phyloP scores from a whole-genome alignment of 2,113 vertebrate species.

The Eubucco bourcierii region DNA sequence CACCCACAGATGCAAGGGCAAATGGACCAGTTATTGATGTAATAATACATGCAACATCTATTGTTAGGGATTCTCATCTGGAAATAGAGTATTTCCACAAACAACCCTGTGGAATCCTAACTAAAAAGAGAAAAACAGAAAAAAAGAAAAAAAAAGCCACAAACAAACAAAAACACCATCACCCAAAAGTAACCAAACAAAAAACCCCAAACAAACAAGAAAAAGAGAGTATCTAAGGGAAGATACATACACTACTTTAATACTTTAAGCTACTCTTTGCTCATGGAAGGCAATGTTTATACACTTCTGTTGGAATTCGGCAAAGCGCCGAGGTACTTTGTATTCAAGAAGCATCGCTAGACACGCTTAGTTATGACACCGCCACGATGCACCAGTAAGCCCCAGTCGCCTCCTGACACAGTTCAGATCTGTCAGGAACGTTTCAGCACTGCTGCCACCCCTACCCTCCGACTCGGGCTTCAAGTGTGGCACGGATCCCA shows the following conservation, averaged over 20 bases:
- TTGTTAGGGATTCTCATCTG: background rate
- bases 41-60: rapidly evolving
- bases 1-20: background rate
- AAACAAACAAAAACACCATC: rapidly evolving
- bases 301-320: rapidly evolving
- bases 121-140: background rate
- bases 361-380: background rate
- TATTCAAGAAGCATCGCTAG: rapidly evolving
- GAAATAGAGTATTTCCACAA: rapidly evolving
- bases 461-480: background rate
- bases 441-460: background rate
- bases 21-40: rapidly evolving
- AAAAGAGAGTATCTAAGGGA: too few species aligned
- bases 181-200: background rate
- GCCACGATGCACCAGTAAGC: background rate
- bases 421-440: background rate
- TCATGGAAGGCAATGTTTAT: rapidly evolving
- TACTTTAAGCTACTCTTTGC: background rate
- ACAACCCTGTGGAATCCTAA: rapidly evolving
- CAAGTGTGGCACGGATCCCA: background rate
- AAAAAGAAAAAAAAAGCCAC: background rate
- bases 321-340: too few species aligned
- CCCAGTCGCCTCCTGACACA: rapidly evolving
- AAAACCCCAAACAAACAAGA: background rate
- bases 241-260: rapidly evolving